These are phyloP conservation scores for Anabacerthia variegaticeps DNA, from an alignment of 2,797 vertebrate species.

Conservation along the genomic window DNA sequence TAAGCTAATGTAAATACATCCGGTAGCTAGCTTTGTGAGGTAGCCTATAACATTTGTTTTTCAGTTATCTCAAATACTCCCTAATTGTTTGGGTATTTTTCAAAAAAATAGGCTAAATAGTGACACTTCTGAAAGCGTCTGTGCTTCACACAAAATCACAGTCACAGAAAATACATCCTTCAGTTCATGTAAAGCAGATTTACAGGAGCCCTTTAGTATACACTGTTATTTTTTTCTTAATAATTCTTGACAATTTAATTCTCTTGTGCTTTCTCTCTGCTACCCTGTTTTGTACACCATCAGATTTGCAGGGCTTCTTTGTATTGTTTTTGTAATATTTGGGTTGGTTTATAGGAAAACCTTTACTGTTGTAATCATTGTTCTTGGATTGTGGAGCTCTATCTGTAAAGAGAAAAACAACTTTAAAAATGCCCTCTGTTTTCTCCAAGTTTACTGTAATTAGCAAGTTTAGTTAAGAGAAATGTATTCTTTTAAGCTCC, in stretches of 20 bases:
- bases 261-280: constrained; percentile 20
- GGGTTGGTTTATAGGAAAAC: constrained; percentile 30
- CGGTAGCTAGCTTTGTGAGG: background rate
- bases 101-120: background rate
- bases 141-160: background rate
- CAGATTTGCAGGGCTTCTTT: background rate
- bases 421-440: background rate
- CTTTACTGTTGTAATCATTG: constrained; percentile 16
- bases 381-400: background rate
- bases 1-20: constrained; percentile 36
- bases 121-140: background rate
- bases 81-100: background rate
- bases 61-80: background rate
- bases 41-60: background rate
- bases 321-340: constrained; percentile 36
- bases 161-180: background rate
- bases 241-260: background rate
- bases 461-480: background rate
- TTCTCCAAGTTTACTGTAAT: constrained; percentile 42
- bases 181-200: background rate
- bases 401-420: background rate
- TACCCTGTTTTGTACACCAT: background rate
- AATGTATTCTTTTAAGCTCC: constrained; percentile 30
- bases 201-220: background rate
- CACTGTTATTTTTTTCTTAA: background rate